These are phyloP conservation scores for Sceliomorpha sp. DNA, from an alignment of 2,888 invertebrate species.

Conservation along the genomic window DNA sequence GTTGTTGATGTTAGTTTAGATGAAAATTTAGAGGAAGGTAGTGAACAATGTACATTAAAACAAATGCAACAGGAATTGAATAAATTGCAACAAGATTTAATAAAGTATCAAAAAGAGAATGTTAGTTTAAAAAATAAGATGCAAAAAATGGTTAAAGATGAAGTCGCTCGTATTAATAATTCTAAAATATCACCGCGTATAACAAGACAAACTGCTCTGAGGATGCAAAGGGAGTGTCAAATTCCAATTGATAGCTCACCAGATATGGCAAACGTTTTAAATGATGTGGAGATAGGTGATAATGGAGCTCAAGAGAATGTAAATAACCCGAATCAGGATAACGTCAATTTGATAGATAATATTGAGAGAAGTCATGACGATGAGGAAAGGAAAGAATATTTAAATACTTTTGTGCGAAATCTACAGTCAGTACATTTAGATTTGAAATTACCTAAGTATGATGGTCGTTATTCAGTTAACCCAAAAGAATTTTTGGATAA, in stretches of 20 bases:
- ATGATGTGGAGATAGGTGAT: too few species aligned
- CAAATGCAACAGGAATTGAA: too few species aligned
- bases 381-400: too few species aligned
- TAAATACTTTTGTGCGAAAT: too few species aligned
- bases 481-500: slow-evolving; percentile 5
- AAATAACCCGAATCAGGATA: too few species aligned
- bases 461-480: neutral
- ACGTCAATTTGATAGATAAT: too few species aligned
- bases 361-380: too few species aligned
- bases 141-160: slow-evolving; percentile 1
- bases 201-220: neutral
- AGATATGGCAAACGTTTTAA: too few species aligned
- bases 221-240: neutral
- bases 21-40: neutral
- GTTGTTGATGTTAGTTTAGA: too few species aligned
- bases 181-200: neutral
- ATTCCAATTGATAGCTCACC: too few species aligned
- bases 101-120: slow-evolving; percentile 3
- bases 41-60: neutral
- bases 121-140: neutral
- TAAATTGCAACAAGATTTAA: slow-evolving; percentile 1
- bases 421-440: slow-evolving; percentile 1
- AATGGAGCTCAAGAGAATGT: too few species aligned
- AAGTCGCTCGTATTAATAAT: neutral
- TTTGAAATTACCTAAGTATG: slow-evolving; percentile 3